Percentiles rank a stretch among this genome's conserved stretches.
phyloP scores from a whole-genome alignment of 2,113 vertebrate species.

The Seriola rivoliana region DNA sequence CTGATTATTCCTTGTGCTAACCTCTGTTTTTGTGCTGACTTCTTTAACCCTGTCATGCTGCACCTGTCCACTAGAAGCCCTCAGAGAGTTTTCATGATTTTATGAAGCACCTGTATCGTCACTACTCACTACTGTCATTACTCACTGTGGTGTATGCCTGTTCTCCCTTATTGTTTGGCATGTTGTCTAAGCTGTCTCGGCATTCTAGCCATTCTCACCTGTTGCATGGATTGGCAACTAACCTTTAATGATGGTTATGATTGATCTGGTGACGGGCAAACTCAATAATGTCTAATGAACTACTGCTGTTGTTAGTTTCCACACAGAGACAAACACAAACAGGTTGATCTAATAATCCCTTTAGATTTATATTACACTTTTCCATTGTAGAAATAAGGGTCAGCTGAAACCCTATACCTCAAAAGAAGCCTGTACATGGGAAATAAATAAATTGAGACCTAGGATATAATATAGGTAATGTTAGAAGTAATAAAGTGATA shows the following conservation, averaged over 20 bases:
- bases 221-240: neutral
- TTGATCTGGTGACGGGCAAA: neutral
- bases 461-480: neutral
- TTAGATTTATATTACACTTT: neutral
- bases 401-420: neutral
- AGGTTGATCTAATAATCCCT: neutral
- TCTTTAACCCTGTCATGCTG: constrained; percentile 24
- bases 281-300: neutral
- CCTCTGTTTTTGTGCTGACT: neutral
- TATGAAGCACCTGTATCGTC: neutral
- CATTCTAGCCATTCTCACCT: neutral
- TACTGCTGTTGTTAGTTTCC: too few relatives aligned
- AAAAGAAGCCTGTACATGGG: neutral
- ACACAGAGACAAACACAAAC: neutral
- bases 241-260: neutral
- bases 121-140: neutral
- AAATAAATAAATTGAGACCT: neutral
- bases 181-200: neutral
- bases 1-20: neutral
- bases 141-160: neutral
- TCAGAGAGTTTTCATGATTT: constrained; percentile 28
- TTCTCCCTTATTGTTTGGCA: neutral
- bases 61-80: constrained; percentile 48
- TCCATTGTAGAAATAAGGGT: neutral
- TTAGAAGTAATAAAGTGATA: neutral